Percentiles rank a stretch among this genome's conserved stretches.
Conservation (phyloP, 1,140 invertebrate species). For the Dysdera silvatica region DNA sequence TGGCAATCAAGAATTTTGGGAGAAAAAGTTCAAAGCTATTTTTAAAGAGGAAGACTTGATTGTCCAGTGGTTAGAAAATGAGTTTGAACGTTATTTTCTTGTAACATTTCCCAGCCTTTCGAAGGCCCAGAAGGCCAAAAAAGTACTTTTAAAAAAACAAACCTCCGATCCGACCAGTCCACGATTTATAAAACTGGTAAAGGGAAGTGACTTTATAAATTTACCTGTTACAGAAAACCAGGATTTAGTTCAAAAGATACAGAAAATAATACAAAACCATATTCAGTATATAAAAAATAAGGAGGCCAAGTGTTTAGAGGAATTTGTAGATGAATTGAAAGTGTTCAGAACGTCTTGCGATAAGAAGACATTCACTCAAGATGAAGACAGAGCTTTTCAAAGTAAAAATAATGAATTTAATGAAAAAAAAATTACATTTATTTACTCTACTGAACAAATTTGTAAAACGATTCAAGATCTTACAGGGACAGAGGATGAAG, state of each 20-base stretch:
- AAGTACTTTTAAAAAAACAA: slow-evolving; percentile 8
- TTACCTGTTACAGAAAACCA: neutral
- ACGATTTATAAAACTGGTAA: slow-evolving; percentile 23
- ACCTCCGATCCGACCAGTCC: neutral
- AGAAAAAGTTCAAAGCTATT: slow-evolving; percentile 7
- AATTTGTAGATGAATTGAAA: neutral
- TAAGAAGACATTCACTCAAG: neutral
- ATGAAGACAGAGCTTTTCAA: neutral
- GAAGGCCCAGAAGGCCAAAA: slow-evolving; percentile 21
- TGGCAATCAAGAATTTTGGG: slow-evolving; percentile 1
- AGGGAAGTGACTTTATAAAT: slow-evolving; percentile 6
- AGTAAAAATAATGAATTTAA: slow-evolving; percentile 13
- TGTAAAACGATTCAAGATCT: neutral
- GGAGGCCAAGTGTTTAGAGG: neutral
- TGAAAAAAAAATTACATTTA: slow-evolving; percentile 18
- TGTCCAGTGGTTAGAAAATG: slow-evolving; percentile 3
- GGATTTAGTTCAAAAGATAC: neutral
- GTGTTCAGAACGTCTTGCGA: neutral
- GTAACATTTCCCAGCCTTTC: slow-evolving; percentile 13
- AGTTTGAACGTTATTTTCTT: neutral
- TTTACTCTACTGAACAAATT: slow-evolving; percentile 6
- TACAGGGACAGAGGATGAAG: neutral
- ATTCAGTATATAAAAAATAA: neutral
- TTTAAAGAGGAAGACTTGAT: slow-evolving; percentile 1
- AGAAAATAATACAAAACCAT: neutral